phyloP scores from a whole-genome alignment of 1,140 invertebrate genomes.

The Probaryconus sp. region DNA sequence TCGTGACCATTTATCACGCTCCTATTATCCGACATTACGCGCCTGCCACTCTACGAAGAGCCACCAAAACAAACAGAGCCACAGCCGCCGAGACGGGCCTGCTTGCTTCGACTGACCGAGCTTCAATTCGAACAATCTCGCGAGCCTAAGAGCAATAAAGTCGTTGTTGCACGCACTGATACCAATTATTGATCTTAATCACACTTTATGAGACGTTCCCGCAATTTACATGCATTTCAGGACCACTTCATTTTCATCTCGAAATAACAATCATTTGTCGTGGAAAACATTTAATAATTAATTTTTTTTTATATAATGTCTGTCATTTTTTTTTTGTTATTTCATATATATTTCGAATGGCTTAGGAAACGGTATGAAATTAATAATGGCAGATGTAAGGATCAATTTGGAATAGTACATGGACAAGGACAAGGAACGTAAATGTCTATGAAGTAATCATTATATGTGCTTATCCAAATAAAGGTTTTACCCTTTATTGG shows the following conservation, averaged over 20 bases:
- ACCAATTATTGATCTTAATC: constrained; percentile 42
- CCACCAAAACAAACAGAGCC: constrained; percentile 59
- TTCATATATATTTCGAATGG: too few relatives aligned
- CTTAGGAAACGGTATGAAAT: too few relatives aligned
- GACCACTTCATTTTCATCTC: constrained; percentile 23
- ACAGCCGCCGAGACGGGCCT: constrained; percentile 31
- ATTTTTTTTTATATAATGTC: too few relatives aligned
- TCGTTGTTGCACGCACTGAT: constrained; percentile 31
- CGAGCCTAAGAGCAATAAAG: constrained; percentile 31
- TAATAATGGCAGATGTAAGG: too few relatives aligned
- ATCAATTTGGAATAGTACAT: too few relatives aligned
- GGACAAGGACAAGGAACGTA: too few relatives aligned
- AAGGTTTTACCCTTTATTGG: too few relatives aligned
- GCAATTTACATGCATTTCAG: constrained; percentile 27
- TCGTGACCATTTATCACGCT: constrained; percentile 61
- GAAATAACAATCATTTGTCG: constrained; percentile 15
- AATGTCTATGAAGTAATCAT: too few relatives aligned
- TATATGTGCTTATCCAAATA: too few relatives aligned
- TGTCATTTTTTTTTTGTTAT: too few relatives aligned
- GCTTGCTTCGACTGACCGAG: constrained; percentile 43
- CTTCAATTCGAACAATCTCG: constrained; percentile 44
- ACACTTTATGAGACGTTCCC: constrained; percentile 29
- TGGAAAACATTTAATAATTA: too few relatives aligned
- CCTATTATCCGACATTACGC: constrained; percentile 59
- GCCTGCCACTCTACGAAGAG: constrained; percentile 51